Percentiles rank a stretch among this genome's conserved stretches.
Conservation (phyloP, 2,113 vertebrate species). For the Xiphophorus hellerii region DNA sequence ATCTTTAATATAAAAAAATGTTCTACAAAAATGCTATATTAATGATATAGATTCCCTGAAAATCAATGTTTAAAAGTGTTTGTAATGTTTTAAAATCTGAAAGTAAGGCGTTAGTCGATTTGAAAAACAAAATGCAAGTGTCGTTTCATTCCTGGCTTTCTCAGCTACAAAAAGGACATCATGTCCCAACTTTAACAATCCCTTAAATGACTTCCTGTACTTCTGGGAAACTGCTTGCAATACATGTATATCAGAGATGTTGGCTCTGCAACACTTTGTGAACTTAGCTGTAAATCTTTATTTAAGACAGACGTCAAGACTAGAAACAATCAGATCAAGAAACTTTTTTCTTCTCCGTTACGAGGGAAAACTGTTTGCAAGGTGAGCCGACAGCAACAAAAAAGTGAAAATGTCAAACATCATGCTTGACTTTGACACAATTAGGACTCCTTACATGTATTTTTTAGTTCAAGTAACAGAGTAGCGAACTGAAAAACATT, state of each 20-base stretch:
- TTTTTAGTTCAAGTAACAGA: not conserved
- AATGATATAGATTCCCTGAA: no score
- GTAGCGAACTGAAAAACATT: not conserved
- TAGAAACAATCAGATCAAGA: not conserved
- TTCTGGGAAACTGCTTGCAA: not conserved
- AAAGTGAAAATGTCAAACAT: not conserved
- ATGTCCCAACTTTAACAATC: no score
- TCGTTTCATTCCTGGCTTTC: no score
- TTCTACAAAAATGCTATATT: no score
- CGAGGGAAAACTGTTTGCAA: not conserved
- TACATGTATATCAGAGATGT: not conserved
- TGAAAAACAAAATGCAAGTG: no score
- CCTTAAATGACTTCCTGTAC: not conserved
- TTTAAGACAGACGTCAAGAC: not conserved
- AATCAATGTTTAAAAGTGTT: no score
- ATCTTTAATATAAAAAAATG: no score
- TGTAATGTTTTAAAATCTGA: no score
- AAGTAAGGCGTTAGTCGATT: no score
- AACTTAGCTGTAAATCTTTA: not conserved
- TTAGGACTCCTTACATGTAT: not conserved
- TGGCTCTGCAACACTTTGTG: not conserved
- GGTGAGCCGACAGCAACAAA: not conserved
- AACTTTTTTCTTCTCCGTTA: not conserved
- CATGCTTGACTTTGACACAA: not conserved
- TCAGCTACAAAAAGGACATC: no score